A percentile compares a stretch with the other conserved stretches of the same genome.
Conservation (phyloP, 2,113 vertebrate genomes). For the Cygnus atratus region DNA sequence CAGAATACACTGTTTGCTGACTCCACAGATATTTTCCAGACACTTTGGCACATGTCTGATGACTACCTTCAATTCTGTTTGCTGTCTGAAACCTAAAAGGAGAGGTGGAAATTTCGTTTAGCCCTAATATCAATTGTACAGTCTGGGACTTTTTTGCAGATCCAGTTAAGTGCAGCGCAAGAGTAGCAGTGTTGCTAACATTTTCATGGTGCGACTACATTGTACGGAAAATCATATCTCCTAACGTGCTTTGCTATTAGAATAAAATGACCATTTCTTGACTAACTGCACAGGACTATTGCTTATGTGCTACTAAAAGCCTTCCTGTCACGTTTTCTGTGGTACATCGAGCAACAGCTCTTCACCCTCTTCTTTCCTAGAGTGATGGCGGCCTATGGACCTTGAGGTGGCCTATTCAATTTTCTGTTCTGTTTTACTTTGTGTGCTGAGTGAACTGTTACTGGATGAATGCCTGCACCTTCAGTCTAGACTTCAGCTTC, state of each 20-base stretch:
- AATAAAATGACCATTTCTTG: neutral
- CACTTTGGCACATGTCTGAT: neutral
- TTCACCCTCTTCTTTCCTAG: neutral
- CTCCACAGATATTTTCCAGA: neutral
- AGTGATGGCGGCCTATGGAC: neutral
- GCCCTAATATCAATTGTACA: neutral
- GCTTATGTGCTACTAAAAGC: neutral
- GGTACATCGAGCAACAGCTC: neutral
- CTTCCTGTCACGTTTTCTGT: neutral
- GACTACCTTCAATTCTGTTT: constrained; percentile 31
- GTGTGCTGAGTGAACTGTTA: neutral
- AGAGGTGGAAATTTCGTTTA: constrained; percentile 38
- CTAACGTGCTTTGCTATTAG: neutral
- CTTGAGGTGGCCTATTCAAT: neutral
- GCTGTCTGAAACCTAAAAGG: constrained; percentile 43
- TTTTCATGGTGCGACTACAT: neutral
- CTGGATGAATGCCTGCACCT: neutral
- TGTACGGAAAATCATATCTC: constrained; percentile 6
- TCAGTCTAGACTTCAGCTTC: constrained; percentile 45
- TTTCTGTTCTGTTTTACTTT: neutral
- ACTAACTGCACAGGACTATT: neutral
- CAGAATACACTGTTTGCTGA: neutral
- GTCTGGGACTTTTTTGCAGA: neutral
- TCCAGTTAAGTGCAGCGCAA: neutral
- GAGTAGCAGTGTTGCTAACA: neutral